Conservation (phyloP, 2,113 vertebrate species). For the Campylomormyrus tamandua region DNA sequence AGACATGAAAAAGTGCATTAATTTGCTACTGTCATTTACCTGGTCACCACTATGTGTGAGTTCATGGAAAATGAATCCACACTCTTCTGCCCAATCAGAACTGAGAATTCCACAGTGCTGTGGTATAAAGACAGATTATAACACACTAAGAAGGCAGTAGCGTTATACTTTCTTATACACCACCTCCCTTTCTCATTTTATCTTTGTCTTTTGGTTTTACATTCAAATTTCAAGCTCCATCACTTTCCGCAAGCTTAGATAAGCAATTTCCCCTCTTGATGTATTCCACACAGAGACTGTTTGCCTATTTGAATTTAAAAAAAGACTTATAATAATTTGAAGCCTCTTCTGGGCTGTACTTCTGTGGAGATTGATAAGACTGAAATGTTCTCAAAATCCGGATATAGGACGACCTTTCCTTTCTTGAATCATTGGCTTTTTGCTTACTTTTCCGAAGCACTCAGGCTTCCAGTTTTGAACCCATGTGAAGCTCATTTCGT, state of each 20-base stretch:
- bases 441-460: not conserved
- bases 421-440: not conserved
- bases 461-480: not conserved
- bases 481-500: not conserved
- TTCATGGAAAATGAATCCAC: not conserved
- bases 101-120: not conserved
- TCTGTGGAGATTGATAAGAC: not conserved
- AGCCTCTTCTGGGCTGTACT: conserved; percentile 5
- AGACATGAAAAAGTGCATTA: not conserved
- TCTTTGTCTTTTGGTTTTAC: not conserved
- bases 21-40: not conserved
- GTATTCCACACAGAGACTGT: conserved; percentile 6
- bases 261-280: conserved; percentile 20
- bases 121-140: not conserved
- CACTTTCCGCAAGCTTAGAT: conserved; percentile 18
- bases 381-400: not conserved
- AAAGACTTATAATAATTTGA: conserved; percentile 4
- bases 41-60: not conserved
- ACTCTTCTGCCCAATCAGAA: not conserved
- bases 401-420: conserved; percentile 1
- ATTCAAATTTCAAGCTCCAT: conserved; percentile 11
- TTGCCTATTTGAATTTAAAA: conserved; percentile 11
- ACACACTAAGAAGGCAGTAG: not conserved
- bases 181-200: not conserved
- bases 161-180: not conserved